Evolutionary conservation across 30 jellyfish, hydroid and myxozoan species (phyloP), one percentile per base, ranked within the genome.

Genomic region (Aurelia coerulea): DNA sequence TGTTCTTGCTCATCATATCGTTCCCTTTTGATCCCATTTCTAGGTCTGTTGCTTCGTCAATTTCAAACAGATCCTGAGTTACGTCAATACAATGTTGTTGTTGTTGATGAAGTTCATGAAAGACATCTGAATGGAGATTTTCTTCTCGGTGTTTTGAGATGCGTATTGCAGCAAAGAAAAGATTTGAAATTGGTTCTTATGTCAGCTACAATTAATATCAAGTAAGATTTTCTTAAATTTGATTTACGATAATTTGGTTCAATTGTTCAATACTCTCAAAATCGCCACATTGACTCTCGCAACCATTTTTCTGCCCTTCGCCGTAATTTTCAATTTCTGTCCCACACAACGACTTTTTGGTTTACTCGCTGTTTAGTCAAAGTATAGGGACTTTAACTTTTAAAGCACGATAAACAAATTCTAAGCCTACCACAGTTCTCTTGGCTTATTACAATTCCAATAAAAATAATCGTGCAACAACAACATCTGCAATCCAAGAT

Each of bases 171-270:
- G 66, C 97, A 96, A 60, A 79, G 99, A 53, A 73, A 64, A 29
- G 99, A 96, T 77, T 67, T 96, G 65, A 96, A 96, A 68, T 71
- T 96, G 75, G 91, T 96, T 6, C 97, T 96, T 31, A 96, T 96
- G 99, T 96, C 99, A 4, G 99, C 99, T 10, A 96, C 99, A n/a
- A 91, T 96, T 63, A 96, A 96, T 64, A 95, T 95, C 73, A 90
- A 60, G 99, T 95, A 71, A 14, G 77, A 64, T 16, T 49, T 32
- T 31, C 46, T 7, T 6, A 10, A 49, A 15, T 19, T 50, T 5
- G 56, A 34, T 12, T 52, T 76, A 11, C 52, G 6, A 5, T 52
- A 75, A 17, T 12, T 10, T 65, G 39, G 34, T 68, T 15, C 29
- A 23, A 23, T 23, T 23, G 29, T 23, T 23, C 29, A 23, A 23